These are phyloP conservation scores for Gambusia yucatana DNA, from an alignment of 2,797 vertebrate species.

Conservation along the genomic window DNA sequence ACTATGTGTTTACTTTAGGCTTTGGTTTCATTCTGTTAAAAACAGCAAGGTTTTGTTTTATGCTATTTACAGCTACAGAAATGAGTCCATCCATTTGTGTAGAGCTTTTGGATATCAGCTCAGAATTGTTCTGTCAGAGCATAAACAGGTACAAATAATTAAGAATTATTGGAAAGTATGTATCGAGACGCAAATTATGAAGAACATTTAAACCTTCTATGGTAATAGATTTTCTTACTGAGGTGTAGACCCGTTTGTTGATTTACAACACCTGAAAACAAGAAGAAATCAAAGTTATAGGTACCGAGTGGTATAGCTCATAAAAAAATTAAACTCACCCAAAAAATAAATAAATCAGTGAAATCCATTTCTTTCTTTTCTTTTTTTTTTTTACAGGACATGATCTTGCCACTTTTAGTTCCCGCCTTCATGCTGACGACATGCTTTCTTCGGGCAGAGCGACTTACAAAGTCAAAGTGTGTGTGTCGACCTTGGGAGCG, in stretches of 20 bases:
- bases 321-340: background rate
- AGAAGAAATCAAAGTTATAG: background rate
- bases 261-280: background rate
- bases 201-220: background rate
- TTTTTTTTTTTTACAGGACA: background rate
- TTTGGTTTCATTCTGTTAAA: background rate
- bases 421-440: background rate
- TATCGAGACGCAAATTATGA: background rate
- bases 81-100: background rate
- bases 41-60: background rate
- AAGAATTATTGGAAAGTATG: background rate
- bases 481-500: constrained; percentile 72
- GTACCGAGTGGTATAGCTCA: background rate
- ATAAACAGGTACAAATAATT: background rate
- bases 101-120: background rate
- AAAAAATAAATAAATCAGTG: background rate
- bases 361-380: background rate
- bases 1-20: background rate
- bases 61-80: background rate
- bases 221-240: background rate
- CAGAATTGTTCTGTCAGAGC: background rate
- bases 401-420: background rate
- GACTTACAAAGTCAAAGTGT: constrained; percentile 15
- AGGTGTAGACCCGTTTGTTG: background rate
- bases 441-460: background rate